Conservation (phyloP, 1,140 invertebrate species). For the Zaprionus camerounensis region DNA sequence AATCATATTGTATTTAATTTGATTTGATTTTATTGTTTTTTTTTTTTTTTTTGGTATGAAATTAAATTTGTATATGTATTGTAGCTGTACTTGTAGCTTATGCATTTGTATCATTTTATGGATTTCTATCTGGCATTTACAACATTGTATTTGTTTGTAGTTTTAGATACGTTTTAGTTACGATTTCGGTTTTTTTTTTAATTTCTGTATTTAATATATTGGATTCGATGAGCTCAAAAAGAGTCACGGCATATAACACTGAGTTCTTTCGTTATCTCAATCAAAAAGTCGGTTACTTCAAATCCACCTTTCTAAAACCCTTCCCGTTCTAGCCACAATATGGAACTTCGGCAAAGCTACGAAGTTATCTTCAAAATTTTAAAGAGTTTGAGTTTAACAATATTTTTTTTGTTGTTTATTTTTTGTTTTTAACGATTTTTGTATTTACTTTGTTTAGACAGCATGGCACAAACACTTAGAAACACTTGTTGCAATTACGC, state of each 20-base stretch:
- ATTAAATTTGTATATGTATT: not conserved
- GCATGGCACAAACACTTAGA: conserved; percentile 50
- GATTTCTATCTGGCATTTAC: conserved; percentile 61
- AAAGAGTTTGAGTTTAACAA: conserved; percentile 8
- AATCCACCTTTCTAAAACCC: not conserved
- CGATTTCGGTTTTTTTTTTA: conserved; percentile 11
- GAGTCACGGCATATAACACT: conserved; percentile 58
- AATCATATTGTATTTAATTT: too few relatives aligned
- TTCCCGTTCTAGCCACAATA: not conserved
- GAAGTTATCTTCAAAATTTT: conserved; percentile 27
- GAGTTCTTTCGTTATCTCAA: conserved; percentile 33
- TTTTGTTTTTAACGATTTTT: conserved; percentile 4
- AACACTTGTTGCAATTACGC: conserved; percentile 53
- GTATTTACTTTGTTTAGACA: conserved; percentile 27
- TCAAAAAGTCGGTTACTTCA: conserved; percentile 46
- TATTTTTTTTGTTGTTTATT: not conserved
- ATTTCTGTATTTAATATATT: conserved; percentile 4
- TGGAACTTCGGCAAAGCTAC: conserved; percentile 33
- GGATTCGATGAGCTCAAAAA: conserved; percentile 58
- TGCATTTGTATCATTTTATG: conserved; percentile 4
- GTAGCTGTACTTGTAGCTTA: not conserved
- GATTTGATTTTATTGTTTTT: not conserved
- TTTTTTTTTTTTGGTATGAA: not conserved
- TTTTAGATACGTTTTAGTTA: conserved; percentile 32
- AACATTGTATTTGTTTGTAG: conserved; percentile 64